Evolutionary conservation across 2,888 invertebrate genomes (phyloP).

Genomic region (Dorcus parallelipipedus): DNA sequence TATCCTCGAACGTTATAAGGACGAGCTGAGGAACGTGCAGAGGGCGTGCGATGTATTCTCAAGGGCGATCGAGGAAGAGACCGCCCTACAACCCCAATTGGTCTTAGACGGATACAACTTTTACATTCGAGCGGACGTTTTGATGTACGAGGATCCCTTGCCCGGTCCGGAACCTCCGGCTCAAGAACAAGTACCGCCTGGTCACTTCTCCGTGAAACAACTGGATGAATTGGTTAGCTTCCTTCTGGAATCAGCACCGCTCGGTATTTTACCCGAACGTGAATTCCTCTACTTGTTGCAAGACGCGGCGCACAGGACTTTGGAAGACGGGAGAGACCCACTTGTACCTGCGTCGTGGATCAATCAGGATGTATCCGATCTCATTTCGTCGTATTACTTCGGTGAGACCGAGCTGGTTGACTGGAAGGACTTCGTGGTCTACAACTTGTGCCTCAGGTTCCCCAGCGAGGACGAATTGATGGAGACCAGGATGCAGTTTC

Average conservation of each 20-base stretch:
- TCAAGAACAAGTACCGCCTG: constrained; percentile 15
- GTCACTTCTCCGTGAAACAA: constrained; percentile 38
- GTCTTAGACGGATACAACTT: constrained; percentile 47
- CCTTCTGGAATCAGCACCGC: constrained; percentile 44
- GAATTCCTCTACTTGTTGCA: constrained; percentile 48
- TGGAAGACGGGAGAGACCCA: constrained; percentile 35
- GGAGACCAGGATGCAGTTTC: constrained; percentile 50
- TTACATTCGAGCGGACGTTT: constrained; percentile 39
- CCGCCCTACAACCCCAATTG: constrained; percentile 46
- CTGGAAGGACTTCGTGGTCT: constrained; percentile 66
- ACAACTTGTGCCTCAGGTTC: constrained; percentile 55
- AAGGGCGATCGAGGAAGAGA: constrained; percentile 48
- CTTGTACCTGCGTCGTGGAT: constrained; percentile 44
- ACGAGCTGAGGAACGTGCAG: constrained; percentile 46
- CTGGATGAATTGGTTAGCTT: constrained; percentile 37
- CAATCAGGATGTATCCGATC: constrained; percentile 10
- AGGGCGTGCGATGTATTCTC: constrained; percentile 37
- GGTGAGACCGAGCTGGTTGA: constrained; percentile 57
- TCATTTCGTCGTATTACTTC: constrained; percentile 45
- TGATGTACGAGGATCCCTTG: constrained; percentile 35
- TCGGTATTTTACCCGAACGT: constrained; percentile 43
- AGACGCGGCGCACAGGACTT: constrained; percentile 43
- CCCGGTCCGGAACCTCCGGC: constrained; percentile 28
- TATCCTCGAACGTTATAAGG: constrained; percentile 43
- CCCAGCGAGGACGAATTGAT: constrained; percentile 57